These are phyloP conservation scores for Muntiacus reevesi DNA, from an alignment of 2,113 vertebrate species.

Conservation along the genomic window DNA sequence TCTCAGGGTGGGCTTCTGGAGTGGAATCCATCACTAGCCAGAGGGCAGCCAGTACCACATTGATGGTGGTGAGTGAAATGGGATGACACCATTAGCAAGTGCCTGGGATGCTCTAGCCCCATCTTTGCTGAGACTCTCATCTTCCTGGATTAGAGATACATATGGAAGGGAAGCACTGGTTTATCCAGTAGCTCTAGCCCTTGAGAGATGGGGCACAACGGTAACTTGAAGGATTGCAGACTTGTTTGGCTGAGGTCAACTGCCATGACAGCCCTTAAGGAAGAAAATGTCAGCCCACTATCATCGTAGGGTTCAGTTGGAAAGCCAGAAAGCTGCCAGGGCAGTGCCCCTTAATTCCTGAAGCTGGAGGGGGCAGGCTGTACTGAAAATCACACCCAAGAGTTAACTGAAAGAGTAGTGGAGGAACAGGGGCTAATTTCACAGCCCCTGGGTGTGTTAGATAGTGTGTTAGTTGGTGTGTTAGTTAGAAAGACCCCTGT, in stretches of 20 bases:
- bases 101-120: not conserved
- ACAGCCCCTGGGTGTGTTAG: too few species aligned
- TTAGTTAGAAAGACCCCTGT: too few species aligned
- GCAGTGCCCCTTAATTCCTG: not conserved
- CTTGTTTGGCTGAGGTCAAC: not conserved
- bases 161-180: too few species aligned
- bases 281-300: not conserved
- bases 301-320: not conserved
- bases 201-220: not conserved
- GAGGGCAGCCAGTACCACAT: not conserved
- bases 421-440: not conserved
- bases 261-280: not conserved
- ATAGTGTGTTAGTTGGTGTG: too few species aligned
- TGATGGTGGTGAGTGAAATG: not conserved
- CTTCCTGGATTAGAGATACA: not conserved
- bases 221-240: not conserved
- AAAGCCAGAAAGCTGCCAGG: not conserved
- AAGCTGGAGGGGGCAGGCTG: not conserved
- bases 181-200: not conserved
- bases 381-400: not conserved
- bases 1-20: not conserved
- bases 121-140: not conserved
- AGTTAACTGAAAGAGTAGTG: not conserved
- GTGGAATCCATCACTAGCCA: not conserved
- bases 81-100: not conserved